Evolutionary conservation across 2,888 invertebrate species (phyloP), one percentile per base, ranked within the genome.

Genomic region (Cataglyphis albicans): DNA sequence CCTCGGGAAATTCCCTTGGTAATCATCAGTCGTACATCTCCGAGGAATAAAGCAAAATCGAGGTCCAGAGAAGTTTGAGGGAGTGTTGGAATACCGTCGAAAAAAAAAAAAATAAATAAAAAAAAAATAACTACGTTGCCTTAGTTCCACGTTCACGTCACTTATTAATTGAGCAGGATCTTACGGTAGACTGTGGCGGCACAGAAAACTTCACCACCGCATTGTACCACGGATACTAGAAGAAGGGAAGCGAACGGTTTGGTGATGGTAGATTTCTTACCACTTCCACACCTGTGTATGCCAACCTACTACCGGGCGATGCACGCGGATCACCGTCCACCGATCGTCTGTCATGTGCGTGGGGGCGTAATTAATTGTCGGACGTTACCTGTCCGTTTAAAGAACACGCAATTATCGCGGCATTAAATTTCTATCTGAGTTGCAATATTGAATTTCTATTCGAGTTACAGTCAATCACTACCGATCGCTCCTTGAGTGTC

Each of bases 161-260:
- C 91, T 93, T 92, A 93, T 92, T 93, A 91, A 93, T 92, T 91
- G 92, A 89, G 84, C 92, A 90, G 91, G 88, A 92, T 93, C 92
- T 90, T 88, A 87, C 87, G 88, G 67, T 86, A 89, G 90, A 94
- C 93, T 93, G 93, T 35, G 85, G 82, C 78, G 83, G 86, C 63
- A 59, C 83, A 86, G 86, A 88, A 86, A 91, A 89, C 84, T 86
- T 87, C 82, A 84, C 63, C 84, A 84, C 65, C 83, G 82, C 86
- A 29, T 89, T 83, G 18, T 25, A 72, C 80, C 85, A 75, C 52
- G 18, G 12, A 38, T 63, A 73, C 48, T 61, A 84, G 84, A 88
- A 88, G 88, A 88, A 89, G 90, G 90, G 89, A 90, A 86, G 84
- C 87, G 84, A 65, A 41, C 32, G 32, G 29, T 41, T 68, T 38